Percentiles rank a stretch among this genome's conserved stretches.
Conservation (phyloP, 2,797 vertebrate species). For the Pangasius macronema region DNA sequence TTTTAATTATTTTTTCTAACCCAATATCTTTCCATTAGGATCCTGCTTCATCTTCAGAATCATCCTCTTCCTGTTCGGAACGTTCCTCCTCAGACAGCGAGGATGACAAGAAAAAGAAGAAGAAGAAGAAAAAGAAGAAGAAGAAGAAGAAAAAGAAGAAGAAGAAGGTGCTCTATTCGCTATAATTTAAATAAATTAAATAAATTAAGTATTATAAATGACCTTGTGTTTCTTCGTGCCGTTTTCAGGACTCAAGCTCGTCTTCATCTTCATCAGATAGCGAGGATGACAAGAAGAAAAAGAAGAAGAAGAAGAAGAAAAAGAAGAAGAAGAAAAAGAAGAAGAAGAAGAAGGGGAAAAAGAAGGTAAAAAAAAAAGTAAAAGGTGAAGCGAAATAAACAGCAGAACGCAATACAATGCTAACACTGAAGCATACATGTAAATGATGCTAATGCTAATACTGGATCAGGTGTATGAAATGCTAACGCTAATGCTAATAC, state of each 20-base stretch:
- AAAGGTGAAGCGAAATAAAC: neutral
- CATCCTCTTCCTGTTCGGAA: neutral
- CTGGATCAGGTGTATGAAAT: neutral
- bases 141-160: slow-evolving; percentile 24
- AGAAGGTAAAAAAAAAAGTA: slow-evolving; percentile 20
- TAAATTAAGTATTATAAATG: neutral
- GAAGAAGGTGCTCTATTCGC: neutral
- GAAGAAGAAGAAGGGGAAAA: slow-evolving; percentile 23
- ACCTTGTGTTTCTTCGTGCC: neutral
- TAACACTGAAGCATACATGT: neutral
- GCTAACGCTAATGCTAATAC: neutral
- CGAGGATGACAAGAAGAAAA: slow-evolving; percentile 39
- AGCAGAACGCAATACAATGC: neutral
- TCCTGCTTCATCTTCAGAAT: neutral
- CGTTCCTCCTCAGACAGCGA: slow-evolving; percentile 40
- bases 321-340: slow-evolving; percentile 20
- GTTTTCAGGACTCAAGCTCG: slow-evolving; percentile 28
- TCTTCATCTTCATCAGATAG: slow-evolving; percentile 40
- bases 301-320: slow-evolving; percentile 40
- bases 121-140: slow-evolving; percentile 33
- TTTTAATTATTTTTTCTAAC: neutral
- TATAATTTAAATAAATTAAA: neutral
- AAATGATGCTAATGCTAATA: neutral
- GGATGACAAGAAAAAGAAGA: slow-evolving; percentile 36
- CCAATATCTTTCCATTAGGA: slow-evolving; percentile 9